Conservation (phyloP, 2,888 invertebrate genomes). For the Andricus quercusramuli region DNA sequence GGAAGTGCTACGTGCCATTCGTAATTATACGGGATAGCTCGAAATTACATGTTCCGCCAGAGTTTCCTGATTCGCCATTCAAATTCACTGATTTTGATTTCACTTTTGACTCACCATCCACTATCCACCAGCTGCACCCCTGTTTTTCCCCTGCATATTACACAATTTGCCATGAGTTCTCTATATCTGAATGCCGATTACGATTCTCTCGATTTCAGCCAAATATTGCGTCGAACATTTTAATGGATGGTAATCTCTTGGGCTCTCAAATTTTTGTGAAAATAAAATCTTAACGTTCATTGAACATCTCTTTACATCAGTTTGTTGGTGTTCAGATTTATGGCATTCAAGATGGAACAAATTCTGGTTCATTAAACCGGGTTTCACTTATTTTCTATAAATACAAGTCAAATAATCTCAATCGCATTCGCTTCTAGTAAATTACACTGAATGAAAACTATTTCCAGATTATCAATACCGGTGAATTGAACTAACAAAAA, state of each 20-base stretch:
- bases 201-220: not conserved
- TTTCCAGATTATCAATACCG: too few relatives aligned
- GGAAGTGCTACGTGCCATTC: conserved; percentile 5
- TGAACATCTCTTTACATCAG: too few relatives aligned
- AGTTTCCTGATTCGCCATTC: conserved; percentile 29
- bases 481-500: too few relatives aligned
- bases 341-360: too few relatives aligned
- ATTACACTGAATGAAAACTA: too few relatives aligned
- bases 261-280: too few relatives aligned
- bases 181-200: not conserved
- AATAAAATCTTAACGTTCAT: too few relatives aligned
- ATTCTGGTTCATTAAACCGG: too few relatives aligned
- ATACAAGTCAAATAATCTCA: too few relatives aligned
- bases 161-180: not conserved
- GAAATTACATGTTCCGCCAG: conserved; percentile 23
- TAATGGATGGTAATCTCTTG: not conserved
- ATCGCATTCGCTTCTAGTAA: too few relatives aligned
- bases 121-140: not conserved
- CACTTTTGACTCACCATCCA: conserved; percentile 11
- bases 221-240: not conserved
- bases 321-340: too few relatives aligned
- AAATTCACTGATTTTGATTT: conserved; percentile 23
- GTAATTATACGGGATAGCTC: conserved; percentile 32
- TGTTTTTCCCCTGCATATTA: not conserved
- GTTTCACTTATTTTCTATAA: too few relatives aligned